Evolutionary conservation across 1,140 invertebrate genomes (phyloP), one percentile per base, ranked within the genome.

Genomic region (Metaphire vulgaris): DNA sequence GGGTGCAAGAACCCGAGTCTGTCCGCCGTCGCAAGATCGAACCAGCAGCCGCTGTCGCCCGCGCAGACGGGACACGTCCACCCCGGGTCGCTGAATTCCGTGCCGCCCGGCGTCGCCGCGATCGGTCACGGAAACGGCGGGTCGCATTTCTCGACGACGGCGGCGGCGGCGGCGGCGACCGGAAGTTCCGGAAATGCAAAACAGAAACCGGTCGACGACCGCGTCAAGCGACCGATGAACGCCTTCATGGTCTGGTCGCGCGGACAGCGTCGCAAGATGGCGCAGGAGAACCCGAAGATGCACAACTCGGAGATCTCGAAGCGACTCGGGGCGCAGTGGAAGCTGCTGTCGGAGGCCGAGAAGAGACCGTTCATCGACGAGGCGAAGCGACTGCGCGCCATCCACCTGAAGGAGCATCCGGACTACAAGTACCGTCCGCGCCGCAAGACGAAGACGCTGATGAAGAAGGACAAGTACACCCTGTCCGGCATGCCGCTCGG

Each of bases 161-260:
- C n/a, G n/a, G n/a, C n/a, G n/a, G n/a, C n/a, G n/a, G n/a, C 69
- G 0, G 32, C 26, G 15, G 32, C n/a, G 32, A 32, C 30, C 28
- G 30, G 33, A 71, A 71, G 33, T 28, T 31, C 28, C 26, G 33
- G 72, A 31, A 73, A 73, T n/a, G 32, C n/a, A 32, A 21, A 72
- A 32, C 21, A 14, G 26, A 26, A 28, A 15, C 26, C 30, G 41
- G 66, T 64, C 15, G 74, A 74, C 31, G 80, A 80, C 82, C 90
- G 96, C 0, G 97, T 99, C 12, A 99, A 99, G 86, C 89, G 97
- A 78, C 97, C 97, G 0, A 99, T 99, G 97, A 99, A 99, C 87
- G 97, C 97, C 21, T 99, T 99, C 86, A 99, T 99, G 97, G 97
- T 99, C 21, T 99, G 97, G 97, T 97, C 95, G 2, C 88, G 97